Conservation (phyloP, 2,113 vertebrate species). For the Tragelaphus imberbis region DNA sequence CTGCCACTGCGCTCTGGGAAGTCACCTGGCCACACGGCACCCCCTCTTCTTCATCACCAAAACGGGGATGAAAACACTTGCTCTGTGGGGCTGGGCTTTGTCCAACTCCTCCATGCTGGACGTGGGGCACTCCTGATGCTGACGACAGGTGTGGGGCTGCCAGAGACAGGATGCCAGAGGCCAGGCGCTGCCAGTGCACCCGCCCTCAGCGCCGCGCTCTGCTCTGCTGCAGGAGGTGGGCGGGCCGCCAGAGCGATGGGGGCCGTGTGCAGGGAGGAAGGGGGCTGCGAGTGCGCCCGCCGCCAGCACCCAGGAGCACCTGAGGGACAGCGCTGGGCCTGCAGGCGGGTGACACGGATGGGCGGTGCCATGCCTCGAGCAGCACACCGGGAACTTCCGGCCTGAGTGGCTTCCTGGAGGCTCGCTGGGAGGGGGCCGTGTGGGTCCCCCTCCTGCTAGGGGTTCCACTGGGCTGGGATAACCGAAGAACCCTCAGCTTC, state of each 20-base stretch:
- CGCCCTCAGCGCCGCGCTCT: fast-evolving
- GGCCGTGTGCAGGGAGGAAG: background rate
- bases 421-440: background rate
- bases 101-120: background rate
- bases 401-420: background rate
- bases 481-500: background rate
- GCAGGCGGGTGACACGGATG: fast-evolving
- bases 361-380: fast-evolving
- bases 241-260: background rate
- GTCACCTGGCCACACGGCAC: background rate
- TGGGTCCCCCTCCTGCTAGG: background rate
- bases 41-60: background rate
- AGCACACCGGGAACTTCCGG: background rate
- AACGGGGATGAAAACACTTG: background rate
- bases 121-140: background rate
- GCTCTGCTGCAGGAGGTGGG: background rate
- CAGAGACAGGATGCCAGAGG: background rate
- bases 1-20: fast-evolving
- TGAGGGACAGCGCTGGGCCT: background rate
- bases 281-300: background rate
- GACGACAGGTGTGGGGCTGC: background rate
- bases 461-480: background rate
- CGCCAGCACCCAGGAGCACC: background rate
- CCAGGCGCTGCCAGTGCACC: background rate
- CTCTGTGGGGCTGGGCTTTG: background rate